phyloP scores from a whole-genome alignment of 2,797 vertebrate species.

The Caiman crocodilus region DNA sequence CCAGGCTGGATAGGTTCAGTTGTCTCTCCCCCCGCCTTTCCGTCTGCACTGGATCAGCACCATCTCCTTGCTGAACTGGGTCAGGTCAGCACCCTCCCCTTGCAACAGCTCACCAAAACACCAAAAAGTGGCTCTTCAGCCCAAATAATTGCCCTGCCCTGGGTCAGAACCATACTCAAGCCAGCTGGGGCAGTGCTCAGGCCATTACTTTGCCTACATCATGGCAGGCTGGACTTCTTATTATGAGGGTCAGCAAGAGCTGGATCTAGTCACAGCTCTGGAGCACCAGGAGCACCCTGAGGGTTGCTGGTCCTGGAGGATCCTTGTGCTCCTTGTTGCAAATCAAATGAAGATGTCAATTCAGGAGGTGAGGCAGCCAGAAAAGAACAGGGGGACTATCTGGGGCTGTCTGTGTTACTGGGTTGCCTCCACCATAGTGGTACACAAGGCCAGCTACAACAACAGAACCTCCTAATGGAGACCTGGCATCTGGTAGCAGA shows the following conservation, averaged over 20 bases:
- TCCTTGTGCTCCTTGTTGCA: neutral
- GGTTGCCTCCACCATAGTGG: too few relatives aligned
- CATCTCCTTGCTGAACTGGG: too few relatives aligned
- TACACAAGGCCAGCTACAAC: too few relatives aligned
- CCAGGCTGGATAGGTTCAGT: too few relatives aligned
- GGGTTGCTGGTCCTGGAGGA: neutral
- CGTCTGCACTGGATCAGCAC: too few relatives aligned
- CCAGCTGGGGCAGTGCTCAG: neutral
- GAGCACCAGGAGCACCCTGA: neutral
- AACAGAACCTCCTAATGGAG: too few relatives aligned
- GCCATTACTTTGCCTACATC: neutral
- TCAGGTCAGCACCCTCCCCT: too few relatives aligned
- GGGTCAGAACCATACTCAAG: neutral
- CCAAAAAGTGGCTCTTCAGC: too few relatives aligned
- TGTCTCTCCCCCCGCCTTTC: too few relatives aligned
- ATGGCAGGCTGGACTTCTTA: neutral
- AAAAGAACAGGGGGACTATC: neutral
- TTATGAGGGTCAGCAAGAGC: neutral
- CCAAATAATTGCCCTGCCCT: too few relatives aligned
- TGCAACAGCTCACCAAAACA: too few relatives aligned
- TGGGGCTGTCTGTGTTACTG: neutral
- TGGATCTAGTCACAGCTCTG: neutral
- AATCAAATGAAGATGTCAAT: neutral
- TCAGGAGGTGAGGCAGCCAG: neutral
- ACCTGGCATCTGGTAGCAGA: too few relatives aligned